These are phyloP conservation scores for Meloidogyne hapla DNA, from an alignment of 1,140 invertebrate species.

Conservation along the genomic window DNA sequence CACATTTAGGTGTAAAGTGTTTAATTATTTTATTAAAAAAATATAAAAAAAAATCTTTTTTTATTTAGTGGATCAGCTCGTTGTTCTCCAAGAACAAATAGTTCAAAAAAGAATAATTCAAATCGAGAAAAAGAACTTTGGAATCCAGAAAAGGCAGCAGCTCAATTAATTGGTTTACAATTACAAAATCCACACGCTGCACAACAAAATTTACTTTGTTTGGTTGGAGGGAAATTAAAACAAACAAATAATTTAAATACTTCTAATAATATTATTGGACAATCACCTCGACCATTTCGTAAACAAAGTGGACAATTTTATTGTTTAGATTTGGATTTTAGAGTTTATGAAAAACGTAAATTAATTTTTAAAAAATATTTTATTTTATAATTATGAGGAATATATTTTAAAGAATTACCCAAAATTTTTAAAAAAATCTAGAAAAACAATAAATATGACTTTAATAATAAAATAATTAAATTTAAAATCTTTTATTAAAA, in stretches of 20 bases:
- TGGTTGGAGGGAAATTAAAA: background rate
- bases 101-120: slow-evolving; percentile 30
- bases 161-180: slow-evolving; percentile 31
- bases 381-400: too few relatives aligned
- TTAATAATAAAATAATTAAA: too few relatives aligned
- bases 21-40: too few relatives aligned
- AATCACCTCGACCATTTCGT: slow-evolving; percentile 22
- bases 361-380: background rate
- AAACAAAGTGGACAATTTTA: slow-evolving; percentile 10
- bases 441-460: too few relatives aligned
- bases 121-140: slow-evolving; percentile 26
- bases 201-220: background rate
- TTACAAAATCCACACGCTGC: slow-evolving; percentile 22
- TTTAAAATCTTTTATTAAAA: too few relatives aligned
- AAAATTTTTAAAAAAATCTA: too few relatives aligned
- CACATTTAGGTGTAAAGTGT: too few relatives aligned
- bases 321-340: slow-evolving; percentile 22
- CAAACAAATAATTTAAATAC: background rate
- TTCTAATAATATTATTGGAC: background rate
- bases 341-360: slow-evolving; percentile 18
- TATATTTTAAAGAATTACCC: too few relatives aligned
- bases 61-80: slow-evolving; percentile 49
- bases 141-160: slow-evolving; percentile 41
- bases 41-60: too few relatives aligned
- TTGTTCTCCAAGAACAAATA: slow-evolving; percentile 20